phyloP scores from a whole-genome alignment of 2,797 vertebrate genomes.

The Chromobotia macracanthus region DNA sequence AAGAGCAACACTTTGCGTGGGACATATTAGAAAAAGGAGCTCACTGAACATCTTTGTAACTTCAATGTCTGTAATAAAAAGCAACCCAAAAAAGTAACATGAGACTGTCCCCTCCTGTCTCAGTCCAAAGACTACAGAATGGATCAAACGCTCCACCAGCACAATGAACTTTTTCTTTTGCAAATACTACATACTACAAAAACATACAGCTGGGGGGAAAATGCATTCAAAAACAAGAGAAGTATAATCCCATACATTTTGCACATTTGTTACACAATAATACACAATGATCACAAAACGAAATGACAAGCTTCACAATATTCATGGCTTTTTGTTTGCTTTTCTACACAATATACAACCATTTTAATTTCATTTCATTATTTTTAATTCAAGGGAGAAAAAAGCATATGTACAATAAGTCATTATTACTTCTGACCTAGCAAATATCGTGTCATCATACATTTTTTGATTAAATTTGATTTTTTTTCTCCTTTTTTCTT shows the following conservation, averaged over 20 bases:
- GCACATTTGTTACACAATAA: constrained; percentile 90
- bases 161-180: constrained; percentile 68
- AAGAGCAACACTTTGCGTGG: constrained; percentile 52
- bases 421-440: constrained; percentile 91
- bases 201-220: constrained; percentile 67
- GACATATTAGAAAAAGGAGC: constrained; percentile 49
- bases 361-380: constrained; percentile 73
- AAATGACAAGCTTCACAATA: constrained; percentile 91
- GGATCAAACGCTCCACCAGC: constrained; percentile 63
- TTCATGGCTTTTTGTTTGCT: constrained; percentile 81
- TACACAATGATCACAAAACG: constrained; percentile 86
- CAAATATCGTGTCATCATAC: constrained; percentile 82
- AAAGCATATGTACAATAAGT: constrained; percentile 95
- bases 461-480: constrained; percentile 67
- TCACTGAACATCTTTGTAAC: constrained; percentile 56
- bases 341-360: constrained; percentile 94
- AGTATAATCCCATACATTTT: constrained; percentile 84
- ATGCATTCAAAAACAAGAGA: constrained; percentile 68
- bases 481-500: constrained; percentile 71
- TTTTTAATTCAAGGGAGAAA: constrained; percentile 86
- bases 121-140: constrained; percentile 55
- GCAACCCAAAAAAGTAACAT: constrained; percentile 51
- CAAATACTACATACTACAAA: constrained; percentile 67
- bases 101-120: constrained; percentile 54
- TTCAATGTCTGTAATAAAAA: constrained; percentile 50